These are phyloP conservation scores for Onychomys leucogaster DNA, from an alignment of 2,797 vertebrate species.

Conservation along the genomic window DNA sequence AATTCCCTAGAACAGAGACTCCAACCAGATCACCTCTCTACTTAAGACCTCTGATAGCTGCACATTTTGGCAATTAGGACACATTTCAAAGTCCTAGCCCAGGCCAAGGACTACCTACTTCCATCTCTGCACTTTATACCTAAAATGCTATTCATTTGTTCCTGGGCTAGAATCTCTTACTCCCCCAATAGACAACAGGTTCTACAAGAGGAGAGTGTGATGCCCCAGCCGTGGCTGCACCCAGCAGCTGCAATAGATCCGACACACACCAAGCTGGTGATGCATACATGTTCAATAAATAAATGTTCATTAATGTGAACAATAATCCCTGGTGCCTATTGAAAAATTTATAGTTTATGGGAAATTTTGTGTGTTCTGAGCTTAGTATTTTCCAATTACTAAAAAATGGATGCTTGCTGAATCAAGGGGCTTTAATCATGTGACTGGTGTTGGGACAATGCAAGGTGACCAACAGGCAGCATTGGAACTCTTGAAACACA, in stretches of 20 bases:
- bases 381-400: neutral
- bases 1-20: neutral
- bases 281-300: neutral
- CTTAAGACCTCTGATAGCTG: neutral
- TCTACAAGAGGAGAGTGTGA: neutral
- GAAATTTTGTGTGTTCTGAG: neutral
- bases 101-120: neutral
- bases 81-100: neutral
- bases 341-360: neutral
- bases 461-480: neutral
- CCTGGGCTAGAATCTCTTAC: neutral
- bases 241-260: neutral
- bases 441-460: neutral
- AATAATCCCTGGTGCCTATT: neutral
- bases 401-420: neutral
- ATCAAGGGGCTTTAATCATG: neutral
- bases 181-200: neutral
- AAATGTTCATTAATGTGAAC: slow-evolving; percentile 22
- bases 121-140: neutral
- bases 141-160: neutral
- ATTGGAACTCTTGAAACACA: neutral
- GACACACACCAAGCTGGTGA: neutral
- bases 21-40: neutral
- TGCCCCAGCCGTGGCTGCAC: neutral
- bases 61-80: neutral